Evolutionary conservation across 1,140 invertebrate species (phyloP), one percentile per base, ranked within the genome.

Genomic region (Drosophila bocki): DNA sequence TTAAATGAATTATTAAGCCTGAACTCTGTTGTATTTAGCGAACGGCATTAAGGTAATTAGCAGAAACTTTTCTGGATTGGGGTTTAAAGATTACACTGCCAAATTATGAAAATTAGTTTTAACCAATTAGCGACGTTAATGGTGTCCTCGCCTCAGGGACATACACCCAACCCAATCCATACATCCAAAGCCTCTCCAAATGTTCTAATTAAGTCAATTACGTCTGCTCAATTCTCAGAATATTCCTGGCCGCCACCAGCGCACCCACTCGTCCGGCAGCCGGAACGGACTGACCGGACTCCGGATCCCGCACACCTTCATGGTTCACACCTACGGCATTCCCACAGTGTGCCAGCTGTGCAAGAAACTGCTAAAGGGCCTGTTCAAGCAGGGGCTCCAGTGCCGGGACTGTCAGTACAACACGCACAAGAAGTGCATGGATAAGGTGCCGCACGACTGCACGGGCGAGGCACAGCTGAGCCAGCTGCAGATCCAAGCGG

Each of bases 371-470:
- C 94, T 99, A 26, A 97, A 97, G 84, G 99, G 99, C 2, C 94
- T 99, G 50, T 99, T 99, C 93, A 97, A 99, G 91, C 99, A 99
- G 94, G 98, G 99, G 47, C 93, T 99, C 61, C 99, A 99, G 93
- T 99, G 99, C 93, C 97, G 98, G 94, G 98, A 99, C 94, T 99
- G 99, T 93, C 98, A 98, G 93, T 99, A 98, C 93, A 99, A 99
- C 94, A 98, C 97, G 68, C 99, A 99, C 93, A 98, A 99, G 92
- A 99, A 99, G 93, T 99, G 99, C 93, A 95, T 98, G 74, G 97
- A 98, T 29, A 96, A 96, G 93, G 97, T 99, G 78, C 98, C 98
- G 19, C 99, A 98, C 94, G 98, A 99, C 93, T 99, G 99, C 94
- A 96, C 97, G 17, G 98, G 98, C 15, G 98, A 99, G 93, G 64